A percentile compares a stretch with the other conserved stretches of the same genome.
Conservation (phyloP, 2,113 vertebrate species). For the Leiothrix lutea region DNA sequence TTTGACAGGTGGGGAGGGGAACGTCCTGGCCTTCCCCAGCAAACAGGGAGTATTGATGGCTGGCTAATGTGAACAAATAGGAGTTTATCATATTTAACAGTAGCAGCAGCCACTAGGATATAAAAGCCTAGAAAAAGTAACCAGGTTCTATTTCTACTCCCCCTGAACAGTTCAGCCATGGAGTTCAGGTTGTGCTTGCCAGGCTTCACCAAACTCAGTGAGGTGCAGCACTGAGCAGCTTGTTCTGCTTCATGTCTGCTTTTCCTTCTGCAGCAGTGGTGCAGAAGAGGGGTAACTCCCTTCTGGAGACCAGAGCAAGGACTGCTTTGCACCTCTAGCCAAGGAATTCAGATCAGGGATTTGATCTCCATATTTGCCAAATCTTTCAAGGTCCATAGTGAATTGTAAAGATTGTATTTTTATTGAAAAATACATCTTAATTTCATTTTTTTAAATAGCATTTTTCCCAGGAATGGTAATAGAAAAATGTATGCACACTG, state of each 20-base stretch:
- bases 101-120: constrained; percentile 30
- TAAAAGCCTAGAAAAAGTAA: constrained; percentile 13
- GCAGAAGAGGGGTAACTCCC: background rate
- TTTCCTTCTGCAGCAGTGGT: background rate
- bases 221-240: background rate
- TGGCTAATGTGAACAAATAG: background rate
- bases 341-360: constrained; percentile 1
- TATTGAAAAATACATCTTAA: background rate
- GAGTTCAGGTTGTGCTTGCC: background rate
- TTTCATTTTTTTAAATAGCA: background rate
- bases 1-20: constrained; percentile 57
- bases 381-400: background rate
- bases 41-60: constrained; percentile 14
- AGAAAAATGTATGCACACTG: background rate
- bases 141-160: background rate
- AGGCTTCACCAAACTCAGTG: background rate
- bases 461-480: background rate
- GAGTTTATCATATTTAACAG: constrained; percentile 37
- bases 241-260: background rate
- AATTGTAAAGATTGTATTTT: background rate
- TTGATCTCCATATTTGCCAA: background rate
- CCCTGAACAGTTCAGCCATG: background rate
- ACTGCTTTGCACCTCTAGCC: background rate
- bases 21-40: constrained; percentile 20
- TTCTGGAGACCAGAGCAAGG: background rate